Evolutionary conservation across 1,140 invertebrate species (phyloP).

Genomic region (Orius laevigatus): DNA sequence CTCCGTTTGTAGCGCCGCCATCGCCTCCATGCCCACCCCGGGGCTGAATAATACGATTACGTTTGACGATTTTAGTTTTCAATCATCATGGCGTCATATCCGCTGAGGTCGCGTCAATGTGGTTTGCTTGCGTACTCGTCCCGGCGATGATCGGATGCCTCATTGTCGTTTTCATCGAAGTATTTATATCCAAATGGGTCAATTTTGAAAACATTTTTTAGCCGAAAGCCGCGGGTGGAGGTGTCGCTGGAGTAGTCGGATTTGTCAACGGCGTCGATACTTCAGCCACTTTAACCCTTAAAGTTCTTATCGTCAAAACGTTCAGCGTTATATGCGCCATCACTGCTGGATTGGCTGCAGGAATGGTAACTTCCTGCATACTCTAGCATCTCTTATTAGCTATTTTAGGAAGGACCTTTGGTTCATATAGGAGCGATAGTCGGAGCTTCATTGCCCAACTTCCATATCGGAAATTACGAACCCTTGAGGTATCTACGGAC

Average conservation of each 20-base stretch:
- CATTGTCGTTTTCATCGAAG: background rate
- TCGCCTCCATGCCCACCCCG: too few species aligned
- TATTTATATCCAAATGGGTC: background rate
- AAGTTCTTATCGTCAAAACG: background rate
- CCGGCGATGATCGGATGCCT: background rate
- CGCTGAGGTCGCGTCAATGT: too few species aligned
- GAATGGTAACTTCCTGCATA: too few species aligned
- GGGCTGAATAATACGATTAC: too few species aligned
- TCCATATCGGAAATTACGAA: background rate
- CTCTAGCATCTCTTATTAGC: too few species aligned
- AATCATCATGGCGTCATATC: too few species aligned
- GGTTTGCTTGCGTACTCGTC: background rate
- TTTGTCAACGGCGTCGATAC: slow-evolving; percentile 6
- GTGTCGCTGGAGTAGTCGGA: slow-evolving; percentile 1
- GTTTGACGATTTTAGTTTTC: too few species aligned
- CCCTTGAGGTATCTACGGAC: background rate
- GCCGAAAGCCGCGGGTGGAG: slow-evolving; percentile 6
- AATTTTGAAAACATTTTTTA: background rate
- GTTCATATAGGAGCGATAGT: slow-evolving; percentile 2
- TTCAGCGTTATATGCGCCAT: slow-evolving; percentile 3
- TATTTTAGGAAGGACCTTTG: slow-evolving; percentile 5
- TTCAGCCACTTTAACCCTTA: background rate
- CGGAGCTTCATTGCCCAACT: background rate
- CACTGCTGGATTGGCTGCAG: background rate
- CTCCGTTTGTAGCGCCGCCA: too few species aligned